phyloP scores from a whole-genome alignment of 2,888 invertebrate species.

The Allophyes oxyacanthae region DNA sequence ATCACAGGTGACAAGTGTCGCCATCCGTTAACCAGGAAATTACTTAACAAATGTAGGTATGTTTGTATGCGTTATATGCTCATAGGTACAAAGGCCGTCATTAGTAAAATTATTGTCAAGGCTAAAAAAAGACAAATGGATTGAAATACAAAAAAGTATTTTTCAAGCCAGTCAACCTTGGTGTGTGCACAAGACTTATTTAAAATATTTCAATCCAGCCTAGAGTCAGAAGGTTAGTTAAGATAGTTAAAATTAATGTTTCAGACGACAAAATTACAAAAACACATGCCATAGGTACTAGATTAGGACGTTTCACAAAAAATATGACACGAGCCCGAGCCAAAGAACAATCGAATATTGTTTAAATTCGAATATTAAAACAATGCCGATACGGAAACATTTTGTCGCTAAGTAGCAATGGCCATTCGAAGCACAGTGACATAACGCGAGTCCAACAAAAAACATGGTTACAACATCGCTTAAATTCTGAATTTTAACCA shows the following conservation, averaged over 20 bases:
- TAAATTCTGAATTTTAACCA: background rate
- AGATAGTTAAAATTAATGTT: conserved; percentile 5
- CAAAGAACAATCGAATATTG: conserved; percentile 15
- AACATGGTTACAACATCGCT: conserved; percentile 21
- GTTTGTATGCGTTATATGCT: background rate
- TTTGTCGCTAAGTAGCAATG: conserved; percentile 7
- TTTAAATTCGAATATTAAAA: background rate
- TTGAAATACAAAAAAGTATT: background rate
- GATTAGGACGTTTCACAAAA: background rate
- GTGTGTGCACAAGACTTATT: conserved; percentile 8
- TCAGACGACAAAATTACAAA: conserved; percentile 1
- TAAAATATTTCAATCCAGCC: conserved; percentile 25
- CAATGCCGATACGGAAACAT: conserved; percentile 9
- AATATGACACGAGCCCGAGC: no score
- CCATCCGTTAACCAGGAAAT: conserved; percentile 35
- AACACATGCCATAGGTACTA: background rate
- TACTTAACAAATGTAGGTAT: conserved; percentile 18
- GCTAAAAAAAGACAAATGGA: conserved; percentile 6
- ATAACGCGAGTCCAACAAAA: conserved; percentile 19
- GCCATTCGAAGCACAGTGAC: conserved; percentile 3
- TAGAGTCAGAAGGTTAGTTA: conserved; percentile 32
- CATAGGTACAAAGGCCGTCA: background rate
- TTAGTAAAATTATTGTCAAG: conserved; percentile 17
- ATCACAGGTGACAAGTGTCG: conserved; percentile 18
- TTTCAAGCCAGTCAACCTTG: conserved; percentile 10